These are phyloP conservation scores for Zaprionus lineosus DNA, from an alignment of 2,888 invertebrate genomes.

Conservation along the genomic window DNA sequence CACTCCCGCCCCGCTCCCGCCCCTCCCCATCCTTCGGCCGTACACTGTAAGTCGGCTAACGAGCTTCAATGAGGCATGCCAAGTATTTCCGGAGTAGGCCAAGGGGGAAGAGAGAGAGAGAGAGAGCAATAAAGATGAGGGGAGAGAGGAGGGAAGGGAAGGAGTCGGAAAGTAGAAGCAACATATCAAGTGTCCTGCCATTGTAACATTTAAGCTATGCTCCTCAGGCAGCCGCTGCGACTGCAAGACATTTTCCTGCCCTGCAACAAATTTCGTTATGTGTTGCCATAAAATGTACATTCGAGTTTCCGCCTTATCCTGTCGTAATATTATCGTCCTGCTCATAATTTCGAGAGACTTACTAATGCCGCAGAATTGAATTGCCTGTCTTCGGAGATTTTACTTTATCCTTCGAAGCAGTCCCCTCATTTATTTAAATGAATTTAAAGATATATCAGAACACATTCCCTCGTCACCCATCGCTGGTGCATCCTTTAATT, in stretches of 20 bases:
- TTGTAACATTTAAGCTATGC: slow-evolving; percentile 33
- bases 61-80: slow-evolving; percentile 74
- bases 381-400: slow-evolving; percentile 31
- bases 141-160: not conserved
- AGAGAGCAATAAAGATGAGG: slow-evolving; percentile 1
- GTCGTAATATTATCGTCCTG: slow-evolving; percentile 38
- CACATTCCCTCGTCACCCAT: too few relatives aligned
- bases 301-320: slow-evolving; percentile 58
- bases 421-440: too few relatives aligned
- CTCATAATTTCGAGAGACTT: slow-evolving; percentile 32
- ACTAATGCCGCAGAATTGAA: slow-evolving; percentile 32
- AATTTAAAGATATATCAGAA: too few relatives aligned
- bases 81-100: slow-evolving; percentile 62
- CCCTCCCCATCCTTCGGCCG: not conserved
- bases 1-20: slow-evolving; percentile 12
- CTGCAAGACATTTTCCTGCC: slow-evolving; percentile 46
- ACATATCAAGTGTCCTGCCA: slow-evolving; percentile 34
- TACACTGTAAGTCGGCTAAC: slow-evolving; percentile 61
- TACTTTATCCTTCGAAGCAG: too few relatives aligned
- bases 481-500: slow-evolving; percentile 32
- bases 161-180: slow-evolving; percentile 1
- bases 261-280: slow-evolving; percentile 55
- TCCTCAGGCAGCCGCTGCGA: slow-evolving; percentile 8
- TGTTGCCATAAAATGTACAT: slow-evolving; percentile 71
- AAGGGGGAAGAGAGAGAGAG: not conserved